Evolutionary conservation across 2,113 vertebrate genomes (phyloP).

Genomic region (Geococcyx californianus): DNA sequence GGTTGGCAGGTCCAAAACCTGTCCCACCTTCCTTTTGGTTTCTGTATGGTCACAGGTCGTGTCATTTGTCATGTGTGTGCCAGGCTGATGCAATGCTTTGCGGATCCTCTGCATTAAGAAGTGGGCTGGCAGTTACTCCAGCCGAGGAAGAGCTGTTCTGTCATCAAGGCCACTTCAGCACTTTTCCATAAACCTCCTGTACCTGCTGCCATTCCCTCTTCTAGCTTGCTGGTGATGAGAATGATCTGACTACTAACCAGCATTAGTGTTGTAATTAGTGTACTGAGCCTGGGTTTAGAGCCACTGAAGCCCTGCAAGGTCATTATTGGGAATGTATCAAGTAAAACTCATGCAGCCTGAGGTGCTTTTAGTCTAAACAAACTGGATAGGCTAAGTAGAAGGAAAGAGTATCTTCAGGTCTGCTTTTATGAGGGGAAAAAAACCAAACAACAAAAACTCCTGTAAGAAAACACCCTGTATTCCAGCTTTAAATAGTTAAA

Average conservation of each 20-base stretch:
- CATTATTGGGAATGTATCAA: background rate
- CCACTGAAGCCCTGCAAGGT: background rate
- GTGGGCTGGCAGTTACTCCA: background rate
- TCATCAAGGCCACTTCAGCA: background rate
- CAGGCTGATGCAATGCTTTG: background rate
- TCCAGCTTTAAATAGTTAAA: background rate
- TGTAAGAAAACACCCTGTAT: background rate
- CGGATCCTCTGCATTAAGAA: constrained; percentile 21
- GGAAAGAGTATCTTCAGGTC: background rate
- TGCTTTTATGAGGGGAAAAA: background rate
- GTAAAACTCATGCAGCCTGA: background rate
- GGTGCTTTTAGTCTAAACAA: background rate
- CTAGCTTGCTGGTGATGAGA: background rate
- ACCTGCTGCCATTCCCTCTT: background rate
- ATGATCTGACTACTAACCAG: background rate
- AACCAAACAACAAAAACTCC: background rate
- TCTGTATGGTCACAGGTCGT: background rate
- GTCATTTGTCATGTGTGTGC: background rate
- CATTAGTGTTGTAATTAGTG: background rate
- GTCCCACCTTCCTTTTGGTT: background rate
- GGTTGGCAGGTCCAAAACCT: background rate
- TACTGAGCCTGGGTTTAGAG: background rate
- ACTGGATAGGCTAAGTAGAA: background rate
- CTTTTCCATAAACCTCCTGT: background rate
- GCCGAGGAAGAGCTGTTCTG: background rate